Conservation (phyloP, 2,113 vertebrate genomes). For the Shinisaurus crocodilurus region DNA sequence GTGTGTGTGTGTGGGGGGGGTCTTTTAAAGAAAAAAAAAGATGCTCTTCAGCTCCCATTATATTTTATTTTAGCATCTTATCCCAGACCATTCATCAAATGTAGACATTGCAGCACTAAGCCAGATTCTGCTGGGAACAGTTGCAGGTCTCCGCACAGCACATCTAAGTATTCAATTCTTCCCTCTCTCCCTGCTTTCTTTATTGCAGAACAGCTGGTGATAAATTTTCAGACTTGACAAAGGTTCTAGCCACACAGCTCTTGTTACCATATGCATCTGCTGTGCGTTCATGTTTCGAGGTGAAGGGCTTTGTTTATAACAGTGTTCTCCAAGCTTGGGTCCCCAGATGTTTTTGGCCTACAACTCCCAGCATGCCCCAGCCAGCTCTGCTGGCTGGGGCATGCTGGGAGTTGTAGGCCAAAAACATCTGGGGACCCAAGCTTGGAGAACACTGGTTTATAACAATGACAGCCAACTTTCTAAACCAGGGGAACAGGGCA, state of each 20-base stretch:
- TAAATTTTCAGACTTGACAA: slow-evolving; percentile 15
- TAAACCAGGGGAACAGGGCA: background rate
- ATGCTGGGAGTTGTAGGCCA: too few relatives aligned
- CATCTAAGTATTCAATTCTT: background rate
- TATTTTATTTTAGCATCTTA: slow-evolving; percentile 30
- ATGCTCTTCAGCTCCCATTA: slow-evolving; percentile 30
- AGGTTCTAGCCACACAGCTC: background rate
- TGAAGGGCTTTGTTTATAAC: background rate
- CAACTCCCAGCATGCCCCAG: too few relatives aligned
- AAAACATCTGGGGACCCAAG: too few relatives aligned
- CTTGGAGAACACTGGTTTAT: too few relatives aligned
- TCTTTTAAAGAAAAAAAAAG: slow-evolving; percentile 14
- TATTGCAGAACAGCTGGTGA: background rate
- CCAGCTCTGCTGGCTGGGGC: too few relatives aligned
- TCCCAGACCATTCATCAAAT: background rate
- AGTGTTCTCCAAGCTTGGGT: too few relatives aligned
- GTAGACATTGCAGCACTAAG: background rate
- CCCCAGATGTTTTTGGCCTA: too few relatives aligned
- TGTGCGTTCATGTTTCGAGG: background rate
- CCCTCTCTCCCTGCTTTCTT: background rate
- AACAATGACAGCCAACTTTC: background rate
- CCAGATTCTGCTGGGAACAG: slow-evolving; percentile 2
- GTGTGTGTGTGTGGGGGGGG: too few relatives aligned
- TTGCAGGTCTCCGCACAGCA: background rate
- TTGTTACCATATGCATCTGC: background rate